Percentiles rank a stretch among this genome's conserved stretches.
Evolutionary conservation across 2,888 invertebrate genomes (phyloP).

Genomic region (Callyntrura guangdongensis): DNA sequence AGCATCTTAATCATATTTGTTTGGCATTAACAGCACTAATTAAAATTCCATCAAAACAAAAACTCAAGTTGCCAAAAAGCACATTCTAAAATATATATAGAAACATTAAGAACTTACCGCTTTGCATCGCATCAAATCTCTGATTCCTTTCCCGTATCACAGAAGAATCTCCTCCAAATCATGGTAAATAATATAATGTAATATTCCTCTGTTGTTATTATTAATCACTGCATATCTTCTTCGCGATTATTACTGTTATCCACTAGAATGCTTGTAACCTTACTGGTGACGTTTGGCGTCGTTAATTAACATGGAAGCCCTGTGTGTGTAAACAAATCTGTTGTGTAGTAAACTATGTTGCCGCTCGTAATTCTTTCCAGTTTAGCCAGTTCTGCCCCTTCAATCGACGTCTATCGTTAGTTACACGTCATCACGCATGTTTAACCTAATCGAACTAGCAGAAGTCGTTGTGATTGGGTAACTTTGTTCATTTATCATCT

Average conservation of each 20-base stretch:
- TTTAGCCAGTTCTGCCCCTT: background rate
- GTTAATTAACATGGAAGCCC: slow-evolving; percentile 44
- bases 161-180: slow-evolving; percentile 63
- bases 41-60: no score
- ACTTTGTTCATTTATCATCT: slow-evolving; percentile 19
- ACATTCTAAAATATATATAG: no score
- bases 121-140: slow-evolving; percentile 76
- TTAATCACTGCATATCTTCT: slow-evolving; percentile 1
- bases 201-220: slow-evolving; percentile 23
- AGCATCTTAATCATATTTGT: no score
- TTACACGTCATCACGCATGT: background rate
- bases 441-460: no score
- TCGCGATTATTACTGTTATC: background rate
- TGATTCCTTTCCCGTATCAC: slow-evolving; percentile 57
- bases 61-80: no score
- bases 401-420: background rate
- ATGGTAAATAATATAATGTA: background rate
- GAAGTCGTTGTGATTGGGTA: background rate
- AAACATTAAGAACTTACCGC: slow-evolving; percentile 54
- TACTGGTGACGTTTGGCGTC: background rate
- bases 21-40: no score
- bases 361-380: background rate
- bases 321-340: background rate
- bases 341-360: no score
- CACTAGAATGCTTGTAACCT: no score